phyloP scores from a whole-genome alignment of 2,113 vertebrate genomes.

The Lichenostomus cassidix region DNA sequence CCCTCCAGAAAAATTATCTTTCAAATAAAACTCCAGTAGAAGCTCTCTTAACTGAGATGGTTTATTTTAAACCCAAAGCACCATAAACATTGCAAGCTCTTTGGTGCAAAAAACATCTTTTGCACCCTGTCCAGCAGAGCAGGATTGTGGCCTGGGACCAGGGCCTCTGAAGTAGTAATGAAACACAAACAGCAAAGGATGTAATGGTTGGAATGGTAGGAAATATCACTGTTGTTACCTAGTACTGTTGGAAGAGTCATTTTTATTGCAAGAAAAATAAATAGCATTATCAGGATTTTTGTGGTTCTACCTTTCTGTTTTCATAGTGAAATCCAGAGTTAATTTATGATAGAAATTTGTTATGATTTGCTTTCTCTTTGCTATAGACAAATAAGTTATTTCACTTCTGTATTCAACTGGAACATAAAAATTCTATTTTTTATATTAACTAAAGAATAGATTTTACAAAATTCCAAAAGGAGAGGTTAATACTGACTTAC shows the following conservation, averaged over 20 bases:
- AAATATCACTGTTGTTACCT: neutral
- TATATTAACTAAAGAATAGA: neutral
- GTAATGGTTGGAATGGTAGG: neutral
- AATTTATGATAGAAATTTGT: neutral
- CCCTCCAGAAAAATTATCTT: neutral
- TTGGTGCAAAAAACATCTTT: neutral
- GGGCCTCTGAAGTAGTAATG: neutral
- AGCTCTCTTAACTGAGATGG: neutral
- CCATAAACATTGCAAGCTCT: neutral
- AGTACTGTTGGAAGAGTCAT: neutral
- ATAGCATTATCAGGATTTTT: neutral
- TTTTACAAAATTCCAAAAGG: neutral
- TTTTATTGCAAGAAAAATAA: slow-evolving; percentile 15
- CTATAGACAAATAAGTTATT: neutral
- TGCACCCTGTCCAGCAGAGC: neutral
- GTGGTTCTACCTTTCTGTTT: neutral
- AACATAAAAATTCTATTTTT: neutral
- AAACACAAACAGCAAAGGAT: neutral
- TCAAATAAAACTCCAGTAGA: neutral
- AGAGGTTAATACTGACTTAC: neutral
- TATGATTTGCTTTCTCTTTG: neutral
- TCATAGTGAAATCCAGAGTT: neutral
- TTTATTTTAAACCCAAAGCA: neutral
- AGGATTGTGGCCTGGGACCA: neutral
- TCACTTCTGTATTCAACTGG: neutral